Percentiles rank a stretch among this genome's conserved stretches.
Conservation (phyloP, 2,113 vertebrate genomes). For the Cryptomyrus ogoouensis region DNA sequence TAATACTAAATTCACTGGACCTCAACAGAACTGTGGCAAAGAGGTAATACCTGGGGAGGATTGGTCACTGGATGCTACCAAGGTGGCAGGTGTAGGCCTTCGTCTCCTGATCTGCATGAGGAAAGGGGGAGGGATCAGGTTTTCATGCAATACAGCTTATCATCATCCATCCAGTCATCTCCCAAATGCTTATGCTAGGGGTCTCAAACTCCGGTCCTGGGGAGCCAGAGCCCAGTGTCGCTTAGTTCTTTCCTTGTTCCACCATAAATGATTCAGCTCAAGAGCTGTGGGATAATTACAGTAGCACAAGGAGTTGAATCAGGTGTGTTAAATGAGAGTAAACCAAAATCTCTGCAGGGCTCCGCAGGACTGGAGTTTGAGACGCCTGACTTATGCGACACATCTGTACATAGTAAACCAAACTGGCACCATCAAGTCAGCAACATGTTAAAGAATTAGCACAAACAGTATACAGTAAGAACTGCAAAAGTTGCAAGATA, state of each 20-base stretch:
- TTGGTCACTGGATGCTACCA: constrained; percentile 86
- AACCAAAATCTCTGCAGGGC: too few species aligned
- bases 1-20: neutral
- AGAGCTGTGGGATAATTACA: too few species aligned
- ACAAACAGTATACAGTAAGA: neutral
- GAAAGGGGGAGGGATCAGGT: constrained; percentile 18
- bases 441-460: neutral
- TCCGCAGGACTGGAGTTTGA: too few species aligned
- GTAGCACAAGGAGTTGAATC: too few species aligned
- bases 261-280: too few species aligned
- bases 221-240: too few species aligned
- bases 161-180: neutral
- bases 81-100: constrained; percentile 81
- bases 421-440: neutral
- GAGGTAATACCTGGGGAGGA: constrained; percentile 77
- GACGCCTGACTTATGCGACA: neutral
- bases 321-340: too few species aligned
- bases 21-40: neutral
- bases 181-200: neutral
- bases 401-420: neutral
- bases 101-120: constrained; percentile 77
- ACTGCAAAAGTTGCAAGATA: neutral
- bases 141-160: neutral
- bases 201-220: too few species aligned
- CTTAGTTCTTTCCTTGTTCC: too few species aligned